Percentiles rank a stretch among this genome's conserved stretches.
phyloP scores from a whole-genome alignment of 2,113 vertebrate genomes.

The crab-eating macaque (Macaca fascicularis) region DNA sequence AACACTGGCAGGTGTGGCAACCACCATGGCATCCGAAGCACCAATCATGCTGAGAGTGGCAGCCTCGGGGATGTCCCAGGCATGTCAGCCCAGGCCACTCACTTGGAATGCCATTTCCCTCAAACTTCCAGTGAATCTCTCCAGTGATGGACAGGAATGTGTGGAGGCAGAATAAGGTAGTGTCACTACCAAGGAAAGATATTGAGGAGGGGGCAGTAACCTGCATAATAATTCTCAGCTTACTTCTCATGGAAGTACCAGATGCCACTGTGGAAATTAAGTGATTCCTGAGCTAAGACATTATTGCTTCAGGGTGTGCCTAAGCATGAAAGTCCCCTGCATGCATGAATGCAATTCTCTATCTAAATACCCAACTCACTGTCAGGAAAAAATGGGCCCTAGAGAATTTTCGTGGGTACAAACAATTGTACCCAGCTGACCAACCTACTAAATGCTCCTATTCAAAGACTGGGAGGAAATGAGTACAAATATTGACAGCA shows the following conservation, averaged over 20 bases:
- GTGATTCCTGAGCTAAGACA: neutral
- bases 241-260: neutral
- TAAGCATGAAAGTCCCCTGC: neutral
- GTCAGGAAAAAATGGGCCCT: neutral
- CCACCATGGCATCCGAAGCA: neutral
- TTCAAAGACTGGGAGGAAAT: neutral
- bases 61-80: neutral
- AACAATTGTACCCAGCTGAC: neutral
- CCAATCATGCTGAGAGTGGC: neutral
- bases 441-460: neutral
- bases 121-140: neutral
- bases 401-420: neutral
- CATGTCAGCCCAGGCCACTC: neutral
- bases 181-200: neutral
- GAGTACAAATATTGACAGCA: neutral
- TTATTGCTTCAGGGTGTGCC: neutral
- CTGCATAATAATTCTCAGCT: neutral
- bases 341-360: neutral
- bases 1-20: neutral
- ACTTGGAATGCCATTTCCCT: neutral
- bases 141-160: neutral
- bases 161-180: neutral
- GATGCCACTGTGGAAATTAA: neutral
- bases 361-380: neutral
- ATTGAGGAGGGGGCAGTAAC: rapidly evolving